Evolutionary conservation across 2,888 invertebrate species (phyloP).

Genomic region (Plutella xylostella): DNA sequence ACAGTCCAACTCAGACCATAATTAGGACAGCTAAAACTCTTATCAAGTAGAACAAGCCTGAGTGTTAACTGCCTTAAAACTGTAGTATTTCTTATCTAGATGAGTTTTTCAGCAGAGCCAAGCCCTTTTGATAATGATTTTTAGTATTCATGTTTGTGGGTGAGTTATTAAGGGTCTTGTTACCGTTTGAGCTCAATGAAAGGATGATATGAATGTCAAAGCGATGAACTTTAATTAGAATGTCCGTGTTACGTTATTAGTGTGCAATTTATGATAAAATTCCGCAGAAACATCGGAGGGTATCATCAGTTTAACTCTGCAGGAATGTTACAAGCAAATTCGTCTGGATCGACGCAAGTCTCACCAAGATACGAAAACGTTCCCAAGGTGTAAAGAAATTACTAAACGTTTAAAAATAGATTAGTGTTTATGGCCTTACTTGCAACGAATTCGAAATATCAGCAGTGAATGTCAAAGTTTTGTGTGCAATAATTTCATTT

Average conservation of each 20-base stretch:
- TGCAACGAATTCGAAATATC: slow-evolving; percentile 69
- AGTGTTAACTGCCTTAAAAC: slow-evolving; percentile 53
- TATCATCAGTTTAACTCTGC: slow-evolving; percentile 46
- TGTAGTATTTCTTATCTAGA: slow-evolving; percentile 55
- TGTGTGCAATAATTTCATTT: slow-evolving; percentile 68
- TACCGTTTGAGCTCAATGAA: slow-evolving; percentile 54
- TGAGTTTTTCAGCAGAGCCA: slow-evolving; percentile 48
- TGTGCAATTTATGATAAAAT: slow-evolving; percentile 57
- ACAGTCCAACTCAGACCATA: slow-evolving; percentile 21
- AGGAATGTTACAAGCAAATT: slow-evolving; percentile 55
- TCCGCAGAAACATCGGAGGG: slow-evolving; percentile 30
- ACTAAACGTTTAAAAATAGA: slow-evolving; percentile 70
- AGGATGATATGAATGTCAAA: slow-evolving; percentile 67
- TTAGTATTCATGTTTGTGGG: slow-evolving; percentile 51
- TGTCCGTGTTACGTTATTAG: slow-evolving; percentile 67
- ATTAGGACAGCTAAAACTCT: slow-evolving; percentile 9
- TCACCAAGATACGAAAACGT: slow-evolving; percentile 61
- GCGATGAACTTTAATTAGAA: slow-evolving; percentile 69
- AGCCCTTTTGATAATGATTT: slow-evolving; percentile 64
- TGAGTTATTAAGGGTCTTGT: slow-evolving; percentile 57
- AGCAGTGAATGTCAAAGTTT: slow-evolving; percentile 69
- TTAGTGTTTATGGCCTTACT: slow-evolving; percentile 71
- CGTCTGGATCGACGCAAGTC: slow-evolving; percentile 55
- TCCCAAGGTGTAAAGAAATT: slow-evolving; percentile 67
- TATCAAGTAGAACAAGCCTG: slow-evolving; percentile 37